Evolutionary conservation across 1,140 invertebrate genomes (phyloP), one percentile per base, ranked within the genome.

Genomic region (Chrysopa pallens): DNA sequence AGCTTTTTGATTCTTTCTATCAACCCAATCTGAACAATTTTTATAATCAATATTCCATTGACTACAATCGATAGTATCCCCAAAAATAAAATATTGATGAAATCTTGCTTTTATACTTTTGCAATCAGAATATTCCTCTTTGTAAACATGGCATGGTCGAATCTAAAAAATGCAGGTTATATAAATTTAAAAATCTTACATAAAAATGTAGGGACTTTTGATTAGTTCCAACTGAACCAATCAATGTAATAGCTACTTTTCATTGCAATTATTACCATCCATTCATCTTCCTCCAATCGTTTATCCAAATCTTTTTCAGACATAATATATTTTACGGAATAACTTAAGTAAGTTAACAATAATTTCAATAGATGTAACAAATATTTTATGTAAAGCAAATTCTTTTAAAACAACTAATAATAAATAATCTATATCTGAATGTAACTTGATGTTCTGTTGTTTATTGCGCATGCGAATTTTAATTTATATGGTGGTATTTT

Each of bases 1-100:
- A 48, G 78, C 73, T 53, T 70, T 66, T 4, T 67, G 42, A 62
- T 86, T 72, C 44, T 72, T 64, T 1, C 68, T 61, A 27, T 73
- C 58, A 36, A 66, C 57, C 72, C 76, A 91, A 50, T 72, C 66
- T 40, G 67, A 58, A 58, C 86, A 91, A 53, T 84, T 83, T 6
- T 74, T 52, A 50, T 72, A 78, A 61, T 89, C 84, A 36, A 55
- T 68, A 53, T 83, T 73, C 85, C 84, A 91, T 47, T 80, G 73
- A 3, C 60, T 60, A 53, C 88, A 92, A 53, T 90, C 77, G 27
- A 69, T 35, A 2, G 58, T 57, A 52, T 84, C 59, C 4, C 87
- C 88, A 61, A 66, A 66, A 37, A 88, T 70, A 56, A 88, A 93
- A 54, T 87, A 82, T 58, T 92, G 87, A 58, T 93, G 76, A 57